Percentiles rank a stretch among this genome's conserved stretches.
These are phyloP conservation scores for Suricata suricatta DNA, from an alignment of 2,113 vertebrate genomes.

Conservation along the genomic window DNA sequence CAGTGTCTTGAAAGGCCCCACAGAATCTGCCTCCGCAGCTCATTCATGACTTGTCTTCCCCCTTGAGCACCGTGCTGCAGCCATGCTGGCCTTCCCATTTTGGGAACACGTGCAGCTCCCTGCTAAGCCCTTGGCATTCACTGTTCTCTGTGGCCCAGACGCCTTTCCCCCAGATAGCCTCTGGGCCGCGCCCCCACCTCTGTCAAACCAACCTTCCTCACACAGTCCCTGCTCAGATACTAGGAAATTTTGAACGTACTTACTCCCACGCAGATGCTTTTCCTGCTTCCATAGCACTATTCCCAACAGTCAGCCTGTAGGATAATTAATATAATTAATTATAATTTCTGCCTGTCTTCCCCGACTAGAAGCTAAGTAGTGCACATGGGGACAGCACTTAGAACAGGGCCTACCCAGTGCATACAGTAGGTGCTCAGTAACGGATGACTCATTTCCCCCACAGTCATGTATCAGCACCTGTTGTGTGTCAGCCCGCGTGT, in stretches of 20 bases:
- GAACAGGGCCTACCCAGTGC: background rate
- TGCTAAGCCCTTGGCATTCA: background rate
- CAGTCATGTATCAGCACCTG: background rate
- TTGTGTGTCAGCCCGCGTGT: too few species aligned
- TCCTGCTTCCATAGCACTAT: background rate
- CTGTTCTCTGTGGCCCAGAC: background rate
- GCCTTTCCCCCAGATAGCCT: background rate
- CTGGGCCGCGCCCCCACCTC: background rate
- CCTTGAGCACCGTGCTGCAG: background rate
- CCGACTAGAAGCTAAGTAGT: background rate
- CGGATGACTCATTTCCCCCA: background rate
- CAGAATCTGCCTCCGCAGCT: too few species aligned
- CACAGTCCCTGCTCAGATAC: too few species aligned
- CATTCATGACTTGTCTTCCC: background rate
- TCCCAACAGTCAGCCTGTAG: background rate
- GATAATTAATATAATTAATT: background rate
- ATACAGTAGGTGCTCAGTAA: background rate
- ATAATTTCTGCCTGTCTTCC: background rate
- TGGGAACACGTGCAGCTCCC: background rate
- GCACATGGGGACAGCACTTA: fast-evolving
- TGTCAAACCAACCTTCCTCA: background rate
- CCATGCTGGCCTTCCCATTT: background rate
- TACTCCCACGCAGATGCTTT: background rate
- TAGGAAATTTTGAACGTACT: background rate
- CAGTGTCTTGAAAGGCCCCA: background rate